Conservation (phyloP, 2,113 vertebrate genomes). For the Myxocyprinus asiaticus region DNA sequence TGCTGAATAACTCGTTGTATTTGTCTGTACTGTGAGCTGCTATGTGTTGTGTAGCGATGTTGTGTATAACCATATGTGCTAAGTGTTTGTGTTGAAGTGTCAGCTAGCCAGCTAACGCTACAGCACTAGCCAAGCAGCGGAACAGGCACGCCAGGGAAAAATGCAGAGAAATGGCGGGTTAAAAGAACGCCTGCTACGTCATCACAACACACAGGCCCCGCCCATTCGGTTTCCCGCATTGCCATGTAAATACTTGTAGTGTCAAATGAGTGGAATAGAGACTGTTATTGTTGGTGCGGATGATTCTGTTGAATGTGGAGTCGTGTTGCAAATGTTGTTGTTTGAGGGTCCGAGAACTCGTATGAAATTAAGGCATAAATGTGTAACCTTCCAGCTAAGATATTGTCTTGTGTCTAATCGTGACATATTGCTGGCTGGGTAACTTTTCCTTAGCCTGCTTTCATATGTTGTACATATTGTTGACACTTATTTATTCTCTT, state of each 20-base stretch:
- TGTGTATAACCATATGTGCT: not conserved
- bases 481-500: too few species aligned
- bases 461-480: too few species aligned
- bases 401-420: too few species aligned
- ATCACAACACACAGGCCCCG: constrained; percentile 42
- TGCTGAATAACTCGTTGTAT: not conserved
- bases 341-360: too few species aligned
- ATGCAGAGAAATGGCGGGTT: constrained; percentile 75
- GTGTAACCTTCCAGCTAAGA: too few species aligned
- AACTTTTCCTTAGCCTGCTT: too few species aligned
- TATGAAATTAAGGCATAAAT: too few species aligned
- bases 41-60: constrained; percentile 4
- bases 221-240: constrained; percentile 23
- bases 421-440: too few species aligned
- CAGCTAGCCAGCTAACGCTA: constrained; percentile 48
- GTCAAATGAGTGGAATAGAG: not conserved
- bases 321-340: too few species aligned
- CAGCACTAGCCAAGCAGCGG: constrained; percentile 30
- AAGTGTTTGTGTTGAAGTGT: not conserved
- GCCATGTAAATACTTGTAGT: constrained; percentile 20
- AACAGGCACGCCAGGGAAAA: constrained; percentile 45
- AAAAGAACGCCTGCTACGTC: constrained; percentile 62
- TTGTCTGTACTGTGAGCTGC: not conserved
- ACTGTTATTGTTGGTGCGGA: too few species aligned
- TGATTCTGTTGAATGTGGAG: too few species aligned